Base-by-base conservation (phyloP, 2,113 vertebrate genomes). In the Vicugna pacos region DNA sequence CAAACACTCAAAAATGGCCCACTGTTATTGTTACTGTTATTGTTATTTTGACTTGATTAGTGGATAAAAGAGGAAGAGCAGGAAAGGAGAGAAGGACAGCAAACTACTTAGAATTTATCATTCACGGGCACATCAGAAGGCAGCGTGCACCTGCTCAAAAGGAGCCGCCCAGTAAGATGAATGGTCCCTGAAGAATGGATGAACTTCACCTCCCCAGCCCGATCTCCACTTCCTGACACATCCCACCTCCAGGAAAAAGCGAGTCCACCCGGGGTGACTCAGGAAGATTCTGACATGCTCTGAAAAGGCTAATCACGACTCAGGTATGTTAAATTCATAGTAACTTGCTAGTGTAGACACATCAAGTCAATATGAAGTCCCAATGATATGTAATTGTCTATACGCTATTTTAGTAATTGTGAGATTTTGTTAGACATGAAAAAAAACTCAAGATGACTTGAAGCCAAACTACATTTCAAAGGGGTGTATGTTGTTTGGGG, bases 391-490 rank as follows among this genome's bases (percentile, higher is more conserved):
- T 62, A 92, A 94, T 89, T 82, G 88, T 89, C 81, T 93, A 28
- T 14, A 80, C 22, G 20, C 52, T 93, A 64, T 82, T 81, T 93
- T 89, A 81, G 67, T 64, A 85, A 94, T 86, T 69, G 42, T 72
- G 82, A 93, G 77, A 58, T 79, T 94, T 79, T 30, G 0, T 93
- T 90, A 58, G 16, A 62, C 15, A 16, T 35, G 32, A 32, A 65
- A 85, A 85, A 94, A 94, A 89, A 26, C 1, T 20, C 26, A 50
- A 12, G 24, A 95, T 86, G 84, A 72, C 81, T 85, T 86, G 50
- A 97, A 95, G 65, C 35, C 60, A 82, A 85, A 62, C 42, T 54
- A 26, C 20, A 65, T 76, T 75, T 50, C 69, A 48, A 82, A 95
- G 84, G 26, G 32, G 6, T 60, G 4, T 35, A 15, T 48, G 30